phyloP scores from a whole-genome alignment of 2,113 vertebrate species.

The Piliocolobus tephrosceles region DNA sequence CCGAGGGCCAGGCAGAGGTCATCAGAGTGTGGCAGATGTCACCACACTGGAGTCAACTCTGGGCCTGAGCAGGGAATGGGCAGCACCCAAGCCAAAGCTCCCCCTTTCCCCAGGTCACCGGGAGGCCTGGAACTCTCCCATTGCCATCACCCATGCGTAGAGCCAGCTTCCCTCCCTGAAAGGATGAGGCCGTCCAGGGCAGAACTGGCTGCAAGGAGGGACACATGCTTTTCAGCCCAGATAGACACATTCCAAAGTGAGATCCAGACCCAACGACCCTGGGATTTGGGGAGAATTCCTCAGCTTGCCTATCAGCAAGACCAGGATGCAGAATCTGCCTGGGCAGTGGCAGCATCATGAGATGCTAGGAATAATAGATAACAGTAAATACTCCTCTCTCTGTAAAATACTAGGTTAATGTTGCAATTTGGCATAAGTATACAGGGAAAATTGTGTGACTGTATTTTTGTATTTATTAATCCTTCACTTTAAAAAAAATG shows the following conservation, averaged over 20 bases:
- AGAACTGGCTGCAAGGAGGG: neutral
- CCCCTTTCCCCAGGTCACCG: too few relatives aligned
- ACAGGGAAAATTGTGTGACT: neutral
- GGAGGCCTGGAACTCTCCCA: neutral
- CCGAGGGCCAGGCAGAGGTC: too few relatives aligned
- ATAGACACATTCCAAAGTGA: neutral
- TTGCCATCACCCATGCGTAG: too few relatives aligned
- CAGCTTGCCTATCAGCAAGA: neutral
- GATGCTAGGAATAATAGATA: accelerated
- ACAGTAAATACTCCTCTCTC: too few relatives aligned
- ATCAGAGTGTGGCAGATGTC: neutral
- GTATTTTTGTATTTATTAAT: neutral
- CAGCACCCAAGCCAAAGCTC: neutral
- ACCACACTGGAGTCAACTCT: too few relatives aligned
- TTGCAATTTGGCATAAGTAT: neutral
- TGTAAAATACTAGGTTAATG: too few relatives aligned
- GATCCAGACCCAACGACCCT: accelerated
- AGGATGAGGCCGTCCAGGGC: neutral
- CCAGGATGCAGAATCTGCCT: accelerated
- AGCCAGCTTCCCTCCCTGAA: neutral
- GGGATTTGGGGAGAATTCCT: too few relatives aligned
- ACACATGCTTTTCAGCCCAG: neutral
- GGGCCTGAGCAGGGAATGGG: neutral
- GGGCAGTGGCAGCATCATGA: neutral
- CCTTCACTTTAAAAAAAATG: neutral